phyloP scores from a whole-genome alignment of 2,888 invertebrate genomes.

The Epicampocera succincta region DNA sequence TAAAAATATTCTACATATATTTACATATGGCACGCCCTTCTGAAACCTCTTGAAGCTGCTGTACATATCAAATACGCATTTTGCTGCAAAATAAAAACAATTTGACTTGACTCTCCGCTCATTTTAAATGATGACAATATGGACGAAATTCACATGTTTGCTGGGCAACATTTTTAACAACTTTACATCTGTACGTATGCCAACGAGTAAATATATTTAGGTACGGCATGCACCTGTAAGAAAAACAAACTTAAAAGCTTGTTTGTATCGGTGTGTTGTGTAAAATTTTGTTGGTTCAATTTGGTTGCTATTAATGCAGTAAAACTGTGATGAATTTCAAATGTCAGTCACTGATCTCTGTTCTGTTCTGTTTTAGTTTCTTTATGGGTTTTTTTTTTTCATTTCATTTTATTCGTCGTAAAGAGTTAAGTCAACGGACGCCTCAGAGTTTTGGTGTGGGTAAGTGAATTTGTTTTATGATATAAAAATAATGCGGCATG shows the following conservation, averaged over 20 bases:
- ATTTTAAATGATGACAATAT: too few relatives aligned
- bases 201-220: too few relatives aligned
- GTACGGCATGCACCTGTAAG: background rate
- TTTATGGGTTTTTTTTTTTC: background rate
- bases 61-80: too few relatives aligned
- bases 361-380: background rate
- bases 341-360: slow-evolving; percentile 45
- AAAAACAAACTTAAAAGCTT: slow-evolving; percentile 20
- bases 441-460: background rate
- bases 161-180: too few relatives aligned
- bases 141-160: too few relatives aligned
- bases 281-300: slow-evolving; percentile 57
- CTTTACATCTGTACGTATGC: too few relatives aligned
- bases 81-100: too few relatives aligned
- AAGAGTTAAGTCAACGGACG: background rate
- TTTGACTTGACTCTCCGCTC: too few relatives aligned
- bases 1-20: too few relatives aligned
- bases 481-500: slow-evolving; percentile 30
- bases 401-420: background rate
- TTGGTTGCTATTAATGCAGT: slow-evolving; percentile 52
- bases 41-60: too few relatives aligned
- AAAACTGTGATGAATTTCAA: slow-evolving; percentile 59
- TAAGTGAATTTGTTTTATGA: slow-evolving; percentile 47
- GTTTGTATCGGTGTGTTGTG: slow-evolving; percentile 10
- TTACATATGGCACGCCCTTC: too few relatives aligned